Evolutionary conservation across 2,888 invertebrate genomes (phyloP), one percentile per base, ranked within the genome.

Genomic region (Synanthedon myopaeformis): DNA sequence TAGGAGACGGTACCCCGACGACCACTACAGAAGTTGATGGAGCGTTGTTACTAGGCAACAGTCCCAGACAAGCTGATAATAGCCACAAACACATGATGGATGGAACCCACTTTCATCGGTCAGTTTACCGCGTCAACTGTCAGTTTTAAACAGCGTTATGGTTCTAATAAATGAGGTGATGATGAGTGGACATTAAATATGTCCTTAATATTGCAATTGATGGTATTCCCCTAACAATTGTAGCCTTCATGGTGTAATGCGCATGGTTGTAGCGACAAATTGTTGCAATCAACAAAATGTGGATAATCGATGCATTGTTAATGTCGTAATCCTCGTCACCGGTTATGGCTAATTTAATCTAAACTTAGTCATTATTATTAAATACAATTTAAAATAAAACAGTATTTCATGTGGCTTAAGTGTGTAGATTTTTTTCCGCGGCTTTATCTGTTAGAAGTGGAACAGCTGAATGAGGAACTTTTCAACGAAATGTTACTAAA

Each of bases 211-310:
- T 64, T 64, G 63, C 70, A 70, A 79, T 74, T 71, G 66, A 69
- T 74, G 82, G 83, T 81, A 84, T 85, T 86, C 73, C 82, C 84
- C 80, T 74, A 78, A 82, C 79, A 74, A 82, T 73, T 72, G 67
- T 66, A 83, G 77, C 86, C 85, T 87, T 87, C 86, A 86, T 85
- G 86, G 76, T 79, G 59, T 76, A 73, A 77, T 84, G 81, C 76
- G 69, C 76, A 66, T 76, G 72, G 71, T 72, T 68, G 69, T 67
- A 69, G 80, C 77, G 79, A 77, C 72, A 83, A 84, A 86, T 85
- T 83, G 77, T 76, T 70, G 82, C 81, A 83, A 86, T 84, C 79
- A 82, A 67, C 74, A 68, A 76, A 76, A 80, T 75, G 75, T 74
- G 74, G 73, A 77, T 81, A 74, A 79, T 75, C 76, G 79, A 82